Base-by-base conservation (phyloP, 2,113 vertebrate species). In the Machaerirhynchus nigripectus region DNA sequence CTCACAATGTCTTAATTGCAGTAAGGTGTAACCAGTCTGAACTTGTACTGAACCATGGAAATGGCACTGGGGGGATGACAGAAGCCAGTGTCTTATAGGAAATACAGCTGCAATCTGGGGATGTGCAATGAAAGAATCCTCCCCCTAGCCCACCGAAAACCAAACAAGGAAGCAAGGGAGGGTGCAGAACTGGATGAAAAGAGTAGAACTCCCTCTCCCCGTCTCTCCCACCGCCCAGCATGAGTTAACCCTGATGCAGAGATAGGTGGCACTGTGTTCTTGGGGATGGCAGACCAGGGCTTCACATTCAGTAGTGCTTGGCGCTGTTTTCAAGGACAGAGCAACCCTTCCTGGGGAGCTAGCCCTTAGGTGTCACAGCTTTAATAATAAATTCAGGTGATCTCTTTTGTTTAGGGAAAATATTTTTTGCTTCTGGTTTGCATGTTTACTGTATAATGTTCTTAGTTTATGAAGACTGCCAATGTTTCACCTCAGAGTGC, bases 231-330 rank as follows among this genome's bases (percentile, higher is more conserved):
- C 28, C 0, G 0, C 15, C n/a, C n/a, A 1, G 10, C 3, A 0
- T 65, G 90, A 79, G 60, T 52, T 68, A 73, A 53, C 78, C 11
- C n/a, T 19, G 37, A 19, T 0, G 1, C 53, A 30, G 49, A 83
- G 83, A 3, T 83, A 96, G 95, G 70, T 96, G 93, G 87, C 93
- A 91, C 91, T 94, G 81, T 83, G 77, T 16, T 76, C 87, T 11
- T 55, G 94, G 50, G 69, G 37, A 89, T 83, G 55, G 42, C 67
- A 24, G 65, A n/a, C 1, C 31, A 24, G 55, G 57, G 27, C 60
- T 55, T 22, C 47, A 1, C 57, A 27, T 40, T 61, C 57, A 7
- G 0, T 3, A 24, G n/a, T 1, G 7, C 27, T 2, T 15, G 57
- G 12, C 3, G 3, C 35, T 22, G 19, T 24, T 64, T 14, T 2